Evolutionary conservation across 2,113 vertebrate species (phyloP), one percentile per base, ranked within the genome.

Genomic region (Lontra canadensis): DNA sequence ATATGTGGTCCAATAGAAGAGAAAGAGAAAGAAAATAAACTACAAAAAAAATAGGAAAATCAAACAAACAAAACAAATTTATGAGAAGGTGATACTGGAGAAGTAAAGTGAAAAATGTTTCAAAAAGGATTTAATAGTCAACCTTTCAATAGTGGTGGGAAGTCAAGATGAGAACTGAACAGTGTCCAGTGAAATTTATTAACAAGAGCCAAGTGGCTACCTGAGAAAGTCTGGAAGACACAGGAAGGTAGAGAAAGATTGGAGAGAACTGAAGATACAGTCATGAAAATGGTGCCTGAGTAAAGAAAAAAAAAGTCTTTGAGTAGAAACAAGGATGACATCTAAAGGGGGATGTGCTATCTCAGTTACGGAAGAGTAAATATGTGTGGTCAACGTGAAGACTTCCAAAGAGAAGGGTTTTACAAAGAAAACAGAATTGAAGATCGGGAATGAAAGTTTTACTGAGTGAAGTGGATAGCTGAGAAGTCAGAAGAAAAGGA

Each of bases 331-430:
- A 25, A 7, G 29, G 14, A 69, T 55, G 25, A 4, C 15, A 42
- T n/a, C 3, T 17, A 59, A 14, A 49, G 7, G 26, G 3, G 11
- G 29, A 49, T 2, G 6, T 21, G 25, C 3, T 3, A 2, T 14
- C 13, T 11, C 73, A 36, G n/a, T 23, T 26, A 23, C 1, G 6
- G 49, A 61, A 6, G 29, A 2, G 3, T 63, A 36, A 55, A 21
- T 12, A 82, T 20, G 14, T 6, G 8, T 23, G 59, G 47, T 83
- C 49, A 59, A 88, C 4, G 15, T 11, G 52, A 20, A 84, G 31
- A 36, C 25, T 47, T 94, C 26, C 31, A 82, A 21, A 29, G 14
- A 49, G 67, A 88, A 82, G 7, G 15, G 42, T 29, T 47, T 65
- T 29, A 67, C 44, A 31, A 21, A 49, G 11, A 86, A 74, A 85